Evolutionary conservation across 2,113 vertebrate genomes (phyloP).

Genomic region (Ciconia maguari): DNA sequence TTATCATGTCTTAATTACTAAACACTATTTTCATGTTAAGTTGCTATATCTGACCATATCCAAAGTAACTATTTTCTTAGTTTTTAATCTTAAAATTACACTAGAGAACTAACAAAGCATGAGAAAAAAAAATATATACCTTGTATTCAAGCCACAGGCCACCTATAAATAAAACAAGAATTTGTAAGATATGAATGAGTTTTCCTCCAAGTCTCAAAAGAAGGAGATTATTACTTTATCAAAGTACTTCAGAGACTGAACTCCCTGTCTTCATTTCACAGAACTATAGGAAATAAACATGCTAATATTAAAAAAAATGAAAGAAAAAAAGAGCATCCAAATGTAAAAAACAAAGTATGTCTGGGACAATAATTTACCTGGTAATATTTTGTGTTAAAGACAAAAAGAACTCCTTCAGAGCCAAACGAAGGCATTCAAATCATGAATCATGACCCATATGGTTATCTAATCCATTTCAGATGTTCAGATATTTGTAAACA

Average conservation of each 20-base stretch:
- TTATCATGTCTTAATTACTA: background rate
- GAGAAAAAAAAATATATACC: constrained; percentile 36
- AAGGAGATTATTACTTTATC: background rate
- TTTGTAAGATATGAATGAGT: background rate
- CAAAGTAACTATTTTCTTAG: background rate
- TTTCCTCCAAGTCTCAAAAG: background rate
- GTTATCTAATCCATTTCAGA: background rate
- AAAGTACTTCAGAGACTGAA: background rate
- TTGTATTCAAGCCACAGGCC: constrained; percentile 73
- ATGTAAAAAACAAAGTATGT: no score
- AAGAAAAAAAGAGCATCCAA: background rate
- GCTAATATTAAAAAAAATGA: background rate
- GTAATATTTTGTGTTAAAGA: background rate
- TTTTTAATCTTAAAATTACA: background rate
- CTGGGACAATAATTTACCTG: background rate
- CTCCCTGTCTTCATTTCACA: background rate
- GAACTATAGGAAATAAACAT: background rate
- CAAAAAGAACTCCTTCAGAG: background rate
- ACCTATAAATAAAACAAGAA: constrained; percentile 64
- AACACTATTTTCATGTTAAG: background rate
- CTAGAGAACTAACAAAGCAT: background rate
- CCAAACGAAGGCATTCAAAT: background rate
- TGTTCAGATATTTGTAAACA: background rate
- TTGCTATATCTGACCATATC: background rate
- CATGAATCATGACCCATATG: background rate